phyloP scores from a whole-genome alignment of 2,113 vertebrate genomes.

The Psephotus haematonotus region DNA sequence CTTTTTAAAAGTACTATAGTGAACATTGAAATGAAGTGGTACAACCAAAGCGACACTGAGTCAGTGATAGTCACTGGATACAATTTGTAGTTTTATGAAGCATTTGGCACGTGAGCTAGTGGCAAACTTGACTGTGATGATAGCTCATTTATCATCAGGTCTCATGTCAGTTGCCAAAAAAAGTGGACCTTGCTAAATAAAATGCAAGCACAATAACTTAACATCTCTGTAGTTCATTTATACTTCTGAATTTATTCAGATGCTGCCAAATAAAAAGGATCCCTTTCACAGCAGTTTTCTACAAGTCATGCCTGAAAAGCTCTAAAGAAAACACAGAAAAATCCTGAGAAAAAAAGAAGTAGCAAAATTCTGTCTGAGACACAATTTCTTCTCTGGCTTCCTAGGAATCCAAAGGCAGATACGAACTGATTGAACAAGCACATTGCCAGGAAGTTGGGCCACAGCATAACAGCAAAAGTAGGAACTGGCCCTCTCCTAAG shows the following conservation, averaged over 20 bases:
- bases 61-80: slow-evolving; percentile 44
- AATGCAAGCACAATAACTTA: not conserved
- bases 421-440: not conserved
- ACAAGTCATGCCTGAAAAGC: not conserved
- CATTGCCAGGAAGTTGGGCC: not conserved
- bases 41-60: slow-evolving; percentile 56
- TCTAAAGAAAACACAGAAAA: not conserved
- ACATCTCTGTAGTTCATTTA: not conserved
- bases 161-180: slow-evolving; percentile 35
- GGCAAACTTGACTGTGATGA: slow-evolving; percentile 2
- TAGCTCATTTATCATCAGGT: slow-evolving; percentile 41
- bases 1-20: slow-evolving; percentile 16
- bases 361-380: not conserved
- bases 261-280: not conserved
- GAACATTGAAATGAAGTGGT: slow-evolving; percentile 1
- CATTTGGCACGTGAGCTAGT: slow-evolving; percentile 60
- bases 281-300: not conserved
- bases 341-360: not conserved
- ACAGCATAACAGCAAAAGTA: not conserved
- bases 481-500: not conserved
- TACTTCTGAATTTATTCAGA: not conserved
- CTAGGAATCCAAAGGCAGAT: not conserved
- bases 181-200: not conserved
- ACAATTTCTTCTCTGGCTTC: not conserved
- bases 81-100: slow-evolving; percentile 20